These are phyloP conservation scores for honey bee (Apis mellifera) DNA, from an alignment of 1,140 invertebrate genomes.

Conservation along the genomic window Amel_HAv3.1 CM009932.2:13741001-13741500, in stretches of 20 bases:
- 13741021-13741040: too few species aligned
- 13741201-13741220: background rate
- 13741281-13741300: background rate
- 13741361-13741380: background rate
- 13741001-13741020: background rate
- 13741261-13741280: background rate
- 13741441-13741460: slow-evolving; percentile 16
- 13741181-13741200: background rate
- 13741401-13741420: background rate
- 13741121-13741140: slow-evolving; percentile 57
- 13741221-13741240: too few species aligned
- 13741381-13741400: background rate
- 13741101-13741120: slow-evolving; percentile 42
- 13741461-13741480: slow-evolving; percentile 18
- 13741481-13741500: slow-evolving; percentile 20
- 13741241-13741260: background rate
- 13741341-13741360: background rate
- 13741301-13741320: background rate
- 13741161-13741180: background rate
- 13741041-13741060: slow-evolving; percentile 5
- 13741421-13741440: background rate
- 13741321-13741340: background rate
- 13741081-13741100: slow-evolving; percentile 53
- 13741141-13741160: slow-evolving; percentile 7
- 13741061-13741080: slow-evolving; percentile 26